Evolutionary conservation across 2,797 vertebrate species (phyloP), one percentile per base, ranked within the genome.

Genomic region (Muscicapa striata): DNA sequence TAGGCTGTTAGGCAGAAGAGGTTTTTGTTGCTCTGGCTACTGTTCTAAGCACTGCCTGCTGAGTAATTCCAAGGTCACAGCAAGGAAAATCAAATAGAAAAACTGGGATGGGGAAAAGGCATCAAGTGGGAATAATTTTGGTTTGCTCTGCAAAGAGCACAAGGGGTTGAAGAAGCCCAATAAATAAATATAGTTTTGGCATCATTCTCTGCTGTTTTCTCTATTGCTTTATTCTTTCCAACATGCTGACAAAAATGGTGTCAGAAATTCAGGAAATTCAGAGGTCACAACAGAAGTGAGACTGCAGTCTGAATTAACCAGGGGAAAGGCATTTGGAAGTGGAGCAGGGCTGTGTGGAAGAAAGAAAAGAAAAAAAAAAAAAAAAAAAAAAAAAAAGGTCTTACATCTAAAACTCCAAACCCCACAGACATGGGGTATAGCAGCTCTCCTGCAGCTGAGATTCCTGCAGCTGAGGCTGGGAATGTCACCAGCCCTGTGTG

Each of bases 281-380:
- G 85, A 86, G 54, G 57, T 69, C 84, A 54, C 45, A 67, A 30
- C 11, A 41, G 55, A 94, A 87, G 16, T 46, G 81, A 72, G 43
- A 78, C 29, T 84, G 38, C 58, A 79, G 77, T 94, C 92, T 90
- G 87, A 89, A 95, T 75, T 66, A 87, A 87, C 87, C 46, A 14
- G 74, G 17, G 81, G 45, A 93, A 51, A 88, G 24, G 34, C 41
- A 45, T 72, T 75, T 54, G 68, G 64, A 92, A 94, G 61, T 24
- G 87, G 94, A 91, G 15, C 27, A 70, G 46, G 46, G 58, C 75
- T 54, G 26, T 3, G 70, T 64, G 67, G 68, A 76, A 81, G 23
- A 49, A 29, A 52, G 12, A n/a, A 87, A 80, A 23, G 5, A 58
- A 81, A 70, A 93, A 82, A 3, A 15, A 18, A 15, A n/a, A 40